These are phyloP conservation scores for Leucozona laternaria DNA, from an alignment of 2,888 invertebrate species.

Conservation along the genomic window DNA sequence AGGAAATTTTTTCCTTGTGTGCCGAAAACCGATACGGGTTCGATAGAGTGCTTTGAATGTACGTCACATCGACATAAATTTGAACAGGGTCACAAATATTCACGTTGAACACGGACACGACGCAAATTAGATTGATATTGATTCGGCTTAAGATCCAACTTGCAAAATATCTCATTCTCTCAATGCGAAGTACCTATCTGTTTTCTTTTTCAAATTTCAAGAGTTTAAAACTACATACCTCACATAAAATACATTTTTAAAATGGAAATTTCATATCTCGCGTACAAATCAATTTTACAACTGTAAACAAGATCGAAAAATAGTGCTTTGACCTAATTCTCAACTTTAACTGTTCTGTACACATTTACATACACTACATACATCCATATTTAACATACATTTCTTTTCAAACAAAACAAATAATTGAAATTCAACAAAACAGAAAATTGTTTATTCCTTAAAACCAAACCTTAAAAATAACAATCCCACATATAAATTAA, in stretches of 20 bases:
- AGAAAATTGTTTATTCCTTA: conserved; percentile 39
- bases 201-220: neutral
- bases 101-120: too few species aligned
- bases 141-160: too few species aligned
- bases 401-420: neutral
- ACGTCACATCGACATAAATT: too few species aligned
- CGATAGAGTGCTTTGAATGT: too few species aligned
- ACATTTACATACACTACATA: neutral
- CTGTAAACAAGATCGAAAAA: conserved; percentile 1
- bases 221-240: neutral
- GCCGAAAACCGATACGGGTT: too few species aligned
- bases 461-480: conserved; percentile 27
- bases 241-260: neutral
- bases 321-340: conserved; percentile 33
- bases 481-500: conserved; percentile 22
- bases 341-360: neutral
- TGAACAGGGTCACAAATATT: too few species aligned
- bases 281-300: conserved; percentile 7
- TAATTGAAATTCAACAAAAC: neutral
- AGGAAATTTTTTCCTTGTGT: too few species aligned
- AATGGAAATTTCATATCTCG: neutral
- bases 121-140: too few species aligned
- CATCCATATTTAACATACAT: neutral
- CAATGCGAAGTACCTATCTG: too few species aligned
- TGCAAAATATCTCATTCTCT: too few species aligned